Evolutionary conservation across 2,113 vertebrate species (phyloP), one percentile per base, ranked within the genome.

Genomic region (Tachycineta bicolor): DNA sequence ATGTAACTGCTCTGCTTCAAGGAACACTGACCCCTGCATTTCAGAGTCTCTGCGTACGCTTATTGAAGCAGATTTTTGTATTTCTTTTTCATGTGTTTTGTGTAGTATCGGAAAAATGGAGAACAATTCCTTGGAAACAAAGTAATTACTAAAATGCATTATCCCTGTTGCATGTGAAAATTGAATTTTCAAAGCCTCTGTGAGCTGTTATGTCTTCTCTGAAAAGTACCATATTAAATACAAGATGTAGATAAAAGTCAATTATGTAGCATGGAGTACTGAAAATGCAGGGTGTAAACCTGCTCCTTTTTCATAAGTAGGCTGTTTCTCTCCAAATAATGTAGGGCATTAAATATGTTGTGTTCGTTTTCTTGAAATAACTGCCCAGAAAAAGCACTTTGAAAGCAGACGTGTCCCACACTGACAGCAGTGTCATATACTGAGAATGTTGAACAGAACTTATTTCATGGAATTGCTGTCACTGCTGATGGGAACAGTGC

Each of bases 131-230:
- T 81, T 94, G 86, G 49, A 90, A 87, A 80, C 68, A 71, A 69
- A 90, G 65, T 75, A 29, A 15, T 58, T 93, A 76, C 73, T 90
- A 53, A 96, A 97, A 90, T 47, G 60, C 86, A 53, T 94, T 96
- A 90, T 78, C 83, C 22, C 47, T 56, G 9, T 68, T 94, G 83
- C 64, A 68, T 71, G 90, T 78, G 83, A 83, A 96, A 95, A 94
- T 83, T 87, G 86, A 89, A 81, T 94, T 96, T 95, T 92, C 92
- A 92, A 79, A 95, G 92, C 76, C 69, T 90, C 52, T 82, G 43
- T 68, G 55, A 90, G 67, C 81, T 79, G 60, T 91, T 92, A 83
- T 73, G 46, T 94, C 87, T 93, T 75, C 67, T 76, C 70, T 83
- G 90, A 89, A 92, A 94, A 90, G 47, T 58, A 90, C 75, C 22